Evolutionary conservation across 2,113 vertebrate genomes (phyloP).

Genomic region (Gorsachius goisagi): DNA sequence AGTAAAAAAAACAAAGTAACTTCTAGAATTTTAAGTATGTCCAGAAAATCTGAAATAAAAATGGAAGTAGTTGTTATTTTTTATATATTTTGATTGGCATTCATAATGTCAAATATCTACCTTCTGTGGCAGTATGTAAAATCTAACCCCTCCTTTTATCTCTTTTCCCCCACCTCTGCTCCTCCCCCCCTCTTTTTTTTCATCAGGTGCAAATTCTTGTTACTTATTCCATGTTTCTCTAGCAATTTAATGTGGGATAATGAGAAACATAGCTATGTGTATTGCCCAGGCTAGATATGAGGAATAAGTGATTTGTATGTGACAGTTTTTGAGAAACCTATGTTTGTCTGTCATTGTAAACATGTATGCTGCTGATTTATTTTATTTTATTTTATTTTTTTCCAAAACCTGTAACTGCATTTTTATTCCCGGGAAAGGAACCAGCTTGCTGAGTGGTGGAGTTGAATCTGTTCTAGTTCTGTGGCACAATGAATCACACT

Average conservation of each 20-base stretch:
- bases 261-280: background rate
- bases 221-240: background rate
- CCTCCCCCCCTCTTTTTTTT: background rate
- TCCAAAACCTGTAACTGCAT: background rate
- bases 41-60: background rate
- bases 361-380: background rate
- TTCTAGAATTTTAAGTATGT: background rate
- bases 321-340: background rate
- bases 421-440: slow-evolving; percentile 74
- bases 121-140: background rate
- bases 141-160: background rate
- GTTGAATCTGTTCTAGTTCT: slow-evolving; percentile 90
- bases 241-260: background rate
- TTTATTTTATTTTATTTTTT: background rate
- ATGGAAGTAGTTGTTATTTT: background rate
- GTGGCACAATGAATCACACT: slow-evolving; percentile 82
- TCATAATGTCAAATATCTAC: background rate
- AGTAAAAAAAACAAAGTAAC: background rate
- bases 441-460: slow-evolving; percentile 89
- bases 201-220: background rate
- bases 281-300: background rate
- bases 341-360: background rate
- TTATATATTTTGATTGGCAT: background rate
- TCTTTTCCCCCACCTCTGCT: background rate
- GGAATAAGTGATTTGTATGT: background rate